Base-by-base conservation (phyloP, 92 coral and sea anemone species). In the Galaxea fascicularis region DNA sequence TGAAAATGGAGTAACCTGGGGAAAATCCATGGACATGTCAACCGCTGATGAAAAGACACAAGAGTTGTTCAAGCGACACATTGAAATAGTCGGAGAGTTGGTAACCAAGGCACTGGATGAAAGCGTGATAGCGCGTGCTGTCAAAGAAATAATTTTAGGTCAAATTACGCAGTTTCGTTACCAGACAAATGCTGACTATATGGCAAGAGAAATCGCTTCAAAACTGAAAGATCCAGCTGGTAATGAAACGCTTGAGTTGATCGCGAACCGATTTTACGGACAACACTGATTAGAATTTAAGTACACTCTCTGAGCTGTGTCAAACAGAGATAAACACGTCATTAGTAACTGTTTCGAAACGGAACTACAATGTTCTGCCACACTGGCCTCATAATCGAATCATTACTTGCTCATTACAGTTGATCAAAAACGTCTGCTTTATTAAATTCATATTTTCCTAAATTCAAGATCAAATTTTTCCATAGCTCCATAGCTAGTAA, bases 101-200 rank as follows among this genome's bases (percentile, higher is more conserved):
- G 12, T 10, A 21, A 26, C 12, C 26, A 72, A 21, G 31, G n/a
- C 29, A 8, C 29, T 73, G 65, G 46, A 74, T 53, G 6, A 65
- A 24, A 54, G 3, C 49, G 79, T 54, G 41, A 29, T 74, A 20
- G 79, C 65, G 21, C 27, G 49, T 0, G 13, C 54, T 54, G 52
- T 74, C 28, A 74, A 74, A 74, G 51, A 57, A 21, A 56, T 74
- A n/a, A 74, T 74, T 28, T n/a, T 74, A 0, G 66, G 79, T 13
- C 25, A 56, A 53, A 74, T 17, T 35, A 54, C 51, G 28, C 20
- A 74, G 28, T 74, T 74, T 31, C 79, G 79, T 30, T 56, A 47
- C 28, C 60, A 74, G 21, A 20, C 65, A 10, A 56, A 74, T 20
- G n/a, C 14, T 9, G 66, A 74, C 15, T 74, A 52, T 31, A n/a